phyloP scores from a whole-genome alignment of 2,797 vertebrate species.

The Typhlichthys eigenmanni region DNA sequence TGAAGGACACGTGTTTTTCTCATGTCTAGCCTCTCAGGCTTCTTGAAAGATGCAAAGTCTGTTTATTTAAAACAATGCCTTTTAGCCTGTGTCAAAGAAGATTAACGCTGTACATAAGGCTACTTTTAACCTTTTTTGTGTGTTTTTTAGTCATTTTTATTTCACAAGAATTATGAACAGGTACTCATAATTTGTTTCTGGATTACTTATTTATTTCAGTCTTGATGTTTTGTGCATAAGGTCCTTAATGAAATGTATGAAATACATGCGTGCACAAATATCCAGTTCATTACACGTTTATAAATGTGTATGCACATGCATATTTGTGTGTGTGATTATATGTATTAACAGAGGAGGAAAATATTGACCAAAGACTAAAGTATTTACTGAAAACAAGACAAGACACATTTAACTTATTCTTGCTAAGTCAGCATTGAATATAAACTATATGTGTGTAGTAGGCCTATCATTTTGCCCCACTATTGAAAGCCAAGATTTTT shows the following conservation, averaged over 20 bases:
- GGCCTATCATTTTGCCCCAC: constrained; percentile 41
- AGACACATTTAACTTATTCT: constrained; percentile 69
- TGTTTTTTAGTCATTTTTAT: constrained; percentile 50
- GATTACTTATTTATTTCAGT: constrained; percentile 80
- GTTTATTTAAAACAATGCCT: constrained; percentile 83
- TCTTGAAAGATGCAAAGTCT: constrained; percentile 84
- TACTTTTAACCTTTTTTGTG: constrained; percentile 67
- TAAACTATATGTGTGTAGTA: constrained; percentile 41
- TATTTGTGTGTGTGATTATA: constrained; percentile 78
- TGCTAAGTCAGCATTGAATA: constrained; percentile 61
- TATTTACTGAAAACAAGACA: constrained; percentile 78
- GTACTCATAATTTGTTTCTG: constrained; percentile 76
- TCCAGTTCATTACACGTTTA: constrained; percentile 75
- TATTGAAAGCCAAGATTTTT: constrained; percentile 45
- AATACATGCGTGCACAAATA: constrained; percentile 77
- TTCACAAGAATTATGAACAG: constrained; percentile 75
- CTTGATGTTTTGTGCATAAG: constrained; percentile 79
- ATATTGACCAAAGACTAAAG: constrained; percentile 85
- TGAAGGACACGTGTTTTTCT: constrained; percentile 74
- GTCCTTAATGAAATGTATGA: constrained; percentile 79
- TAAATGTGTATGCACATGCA: constrained; percentile 75
- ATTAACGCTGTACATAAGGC: constrained; percentile 82
- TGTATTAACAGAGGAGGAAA: constrained; percentile 76
- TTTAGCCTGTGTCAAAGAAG: constrained; percentile 81
- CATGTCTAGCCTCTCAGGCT: constrained; percentile 82